Evolutionary conservation across 2,797 vertebrate genomes (phyloP), one percentile per base, ranked within the genome.

Genomic region (Diplodus sargus): DNA sequence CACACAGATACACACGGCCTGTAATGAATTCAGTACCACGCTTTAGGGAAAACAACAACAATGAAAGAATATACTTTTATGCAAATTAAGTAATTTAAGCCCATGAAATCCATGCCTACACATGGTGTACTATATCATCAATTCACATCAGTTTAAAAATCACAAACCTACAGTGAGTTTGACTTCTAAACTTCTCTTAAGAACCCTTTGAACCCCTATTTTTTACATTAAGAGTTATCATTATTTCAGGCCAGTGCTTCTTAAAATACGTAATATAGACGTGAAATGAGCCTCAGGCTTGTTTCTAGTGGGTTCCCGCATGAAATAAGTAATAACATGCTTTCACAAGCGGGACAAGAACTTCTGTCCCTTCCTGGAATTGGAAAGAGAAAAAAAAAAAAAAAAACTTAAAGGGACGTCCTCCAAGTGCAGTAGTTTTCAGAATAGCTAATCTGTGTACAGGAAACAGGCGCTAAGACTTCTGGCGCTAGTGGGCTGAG

Each of bases 381-480:
- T 77, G 61, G 54, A 6, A 0, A 7, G 34, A 45, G 34, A 45
- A 62, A 42, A 28, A 28, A 28, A 28, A 28, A n/a, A n/a, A 25
- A 61, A 79, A 62, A 84, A 69, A 76, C 10, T 47, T 28, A 9
- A 74, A 76, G 79, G 85, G 78, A 83, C 61, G 73, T 76, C 75
- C 74, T 87, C 84, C 72, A 75, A 90, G 76, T 53, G 78, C 78
- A 87, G 89, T 88, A 76, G 84, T 83, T 92, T 91, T 91, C 78
- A 88, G 85, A 89, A 87, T 78, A 81, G 83, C 89, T 90, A 86
- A 90, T 90, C 88, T 87, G 79, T 91, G 87, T 88, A 87, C 88
- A 90, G 92, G 91, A 93, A 93, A 87, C 89, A 88, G 88, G 90
- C 88, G 73, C 85, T 79, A 85, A 89, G 90, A 93, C 91, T 88